Base-by-base conservation (phyloP, 1,140 invertebrate species). In the Plectrocnemia conspersa region DNA sequence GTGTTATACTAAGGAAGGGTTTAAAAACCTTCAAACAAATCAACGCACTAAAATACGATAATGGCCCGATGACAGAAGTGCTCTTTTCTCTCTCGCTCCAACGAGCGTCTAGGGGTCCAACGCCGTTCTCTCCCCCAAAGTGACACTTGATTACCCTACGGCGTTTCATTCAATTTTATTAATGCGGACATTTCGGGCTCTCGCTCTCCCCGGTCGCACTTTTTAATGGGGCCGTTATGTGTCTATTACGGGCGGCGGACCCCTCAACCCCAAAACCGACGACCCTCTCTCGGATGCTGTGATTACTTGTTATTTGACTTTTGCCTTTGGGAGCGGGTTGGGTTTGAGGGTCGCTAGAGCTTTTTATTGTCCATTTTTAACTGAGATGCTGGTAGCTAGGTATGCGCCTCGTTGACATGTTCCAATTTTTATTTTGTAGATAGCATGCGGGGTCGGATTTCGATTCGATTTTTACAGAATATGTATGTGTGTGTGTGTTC, bases 91-190 rank as follows among this genome's bases (percentile, higher is more conserved):
- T n/a, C n/a, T n/a, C n/a, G n/a, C n/a, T n/a, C n/a, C n/a, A n/a
- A n/a, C n/a, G n/a, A n/a, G n/a, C n/a, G 47, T 38, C 36, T 23
- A 50, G 47, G 49, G 32, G 49, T 57, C 38, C 18, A 46, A 35
- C 41, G 40, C 55, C 55, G 36, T 52, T 52, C 46, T 21, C 42
- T 52, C 35, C 18, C 47, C 46, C 35, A 32, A 40, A 59, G 52
- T 55, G 58, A 36, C 58, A 52, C 58, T 59, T 59, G 58, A 59
- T 59, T 59, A 55, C 58, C 52, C 52, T 41, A 35, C 57, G 48
- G 58, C 52, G 47, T 55, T 59, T 55, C 58, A 59, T 55, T 46
- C 50, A 49, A 52, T 55, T 53, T 59, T 59, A 59, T 59, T 59
- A 59, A 59, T 55, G 53, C 52, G 42, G 52, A 52, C 52, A 47